Evolutionary conservation across 1,140 invertebrate genomes (phyloP).

Genomic region (Rhagoletis pomonella): DNA sequence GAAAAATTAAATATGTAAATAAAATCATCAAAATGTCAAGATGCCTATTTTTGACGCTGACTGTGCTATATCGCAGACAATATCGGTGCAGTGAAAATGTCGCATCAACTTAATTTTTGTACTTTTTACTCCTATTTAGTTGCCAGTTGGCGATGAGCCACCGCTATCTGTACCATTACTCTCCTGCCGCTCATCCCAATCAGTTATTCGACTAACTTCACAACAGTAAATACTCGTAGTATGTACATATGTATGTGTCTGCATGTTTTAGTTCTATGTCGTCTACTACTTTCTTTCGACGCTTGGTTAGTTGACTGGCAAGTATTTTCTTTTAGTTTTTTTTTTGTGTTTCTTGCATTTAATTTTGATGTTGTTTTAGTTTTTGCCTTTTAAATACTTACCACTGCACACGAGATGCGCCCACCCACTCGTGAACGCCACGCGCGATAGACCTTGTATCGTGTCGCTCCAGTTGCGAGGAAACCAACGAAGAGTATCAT

Average conservation of each 20-base stretch:
- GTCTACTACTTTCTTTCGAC: slow-evolving; percentile 28
- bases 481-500: slow-evolving; percentile 95
- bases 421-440: slow-evolving; percentile 95
- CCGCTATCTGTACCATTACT: background rate
- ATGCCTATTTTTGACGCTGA: too few species aligned
- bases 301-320: slow-evolving; percentile 32
- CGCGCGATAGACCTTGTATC: slow-evolving; percentile 94
- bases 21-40: too few species aligned
- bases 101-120: slow-evolving; percentile 16
- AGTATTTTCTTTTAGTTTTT: background rate
- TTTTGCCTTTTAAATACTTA: slow-evolving; percentile 76
- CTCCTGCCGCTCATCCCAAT: background rate
- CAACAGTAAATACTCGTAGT: background rate
- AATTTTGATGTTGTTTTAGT: slow-evolving; percentile 8
- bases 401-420: slow-evolving; percentile 92
- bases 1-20: too few species aligned
- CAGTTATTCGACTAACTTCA: background rate
- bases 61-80: too few species aligned
- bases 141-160: slow-evolving; percentile 15
- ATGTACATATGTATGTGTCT: background rate
- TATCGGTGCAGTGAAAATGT: slow-evolving; percentile 34
- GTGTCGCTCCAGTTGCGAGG: slow-evolving; percentile 95
- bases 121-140: background rate
- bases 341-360: background rate
- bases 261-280: background rate